Conservation (phyloP, 2,113 vertebrate genomes). For the Canis aureus region DNA sequence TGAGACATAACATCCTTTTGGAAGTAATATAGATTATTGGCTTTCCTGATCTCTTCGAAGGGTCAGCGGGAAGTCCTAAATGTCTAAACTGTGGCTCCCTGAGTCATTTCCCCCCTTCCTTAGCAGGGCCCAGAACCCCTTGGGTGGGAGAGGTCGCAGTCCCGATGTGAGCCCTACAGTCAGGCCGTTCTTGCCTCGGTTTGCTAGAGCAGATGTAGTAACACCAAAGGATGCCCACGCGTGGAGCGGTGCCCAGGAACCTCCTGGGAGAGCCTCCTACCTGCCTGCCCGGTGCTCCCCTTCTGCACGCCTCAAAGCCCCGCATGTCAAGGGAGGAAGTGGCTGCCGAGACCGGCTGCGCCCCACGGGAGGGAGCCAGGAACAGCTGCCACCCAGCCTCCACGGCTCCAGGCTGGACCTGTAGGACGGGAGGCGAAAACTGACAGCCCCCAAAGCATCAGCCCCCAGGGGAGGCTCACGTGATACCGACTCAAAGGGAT, state of each 20-base stretch:
- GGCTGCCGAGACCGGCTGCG: background rate
- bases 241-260: background rate
- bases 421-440: conserved; percentile 3
- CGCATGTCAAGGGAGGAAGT: background rate
- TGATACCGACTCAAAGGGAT: background rate
- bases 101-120: background rate
- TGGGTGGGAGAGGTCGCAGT: background rate
- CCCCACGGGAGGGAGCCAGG: background rate
- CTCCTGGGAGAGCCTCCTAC: background rate
- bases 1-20: background rate
- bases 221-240: background rate
- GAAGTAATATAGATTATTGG: background rate
- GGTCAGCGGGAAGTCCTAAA: background rate
- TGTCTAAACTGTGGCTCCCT: background rate
- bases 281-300: background rate
- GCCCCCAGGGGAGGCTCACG: background rate
- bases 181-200: background rate
- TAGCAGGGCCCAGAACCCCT: background rate
- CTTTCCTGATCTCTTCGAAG: conserved; percentile 1
- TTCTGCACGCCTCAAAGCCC: background rate
- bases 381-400: background rate
- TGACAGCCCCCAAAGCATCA: background rate
- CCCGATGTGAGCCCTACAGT: background rate
- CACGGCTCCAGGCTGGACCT: background rate
- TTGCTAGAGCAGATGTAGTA: background rate